Conservation (phyloP, 2,888 invertebrate genomes). For the Apamea monoglypha region DNA sequence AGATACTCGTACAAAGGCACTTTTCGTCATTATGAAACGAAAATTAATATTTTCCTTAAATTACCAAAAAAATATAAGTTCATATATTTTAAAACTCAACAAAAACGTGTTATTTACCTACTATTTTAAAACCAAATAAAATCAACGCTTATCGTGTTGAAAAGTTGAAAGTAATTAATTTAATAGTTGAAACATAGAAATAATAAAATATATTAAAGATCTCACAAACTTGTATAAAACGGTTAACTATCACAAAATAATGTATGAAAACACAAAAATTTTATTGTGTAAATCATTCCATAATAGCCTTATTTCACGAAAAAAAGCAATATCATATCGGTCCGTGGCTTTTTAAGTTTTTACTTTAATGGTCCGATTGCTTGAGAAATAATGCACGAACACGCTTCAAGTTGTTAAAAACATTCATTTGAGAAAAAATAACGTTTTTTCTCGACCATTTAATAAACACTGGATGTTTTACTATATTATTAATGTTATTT, state of each 20-base stretch:
- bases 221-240: slow-evolving; percentile 42
- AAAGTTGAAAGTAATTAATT: neutral
- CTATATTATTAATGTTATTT: neutral
- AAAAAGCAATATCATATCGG: slow-evolving; percentile 60
- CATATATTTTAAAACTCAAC: neutral
- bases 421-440: neutral
- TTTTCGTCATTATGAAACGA: slow-evolving; percentile 1
- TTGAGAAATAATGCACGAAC: slow-evolving; percentile 55
- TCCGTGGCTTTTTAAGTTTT: slow-evolving; percentile 49
- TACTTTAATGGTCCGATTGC: slow-evolving; percentile 50
- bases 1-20: neutral
- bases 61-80: neutral
- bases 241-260: slow-evolving; percentile 24
- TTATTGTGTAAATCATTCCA: slow-evolving; percentile 55
- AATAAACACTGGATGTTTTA: slow-evolving; percentile 7
- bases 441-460: slow-evolving; percentile 11
- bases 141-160: neutral
- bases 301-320: slow-evolving; percentile 61
- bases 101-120: neutral
- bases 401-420: slow-evolving; percentile 47
- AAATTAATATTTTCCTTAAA: neutral
- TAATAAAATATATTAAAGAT: neutral
- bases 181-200: slow-evolving; percentile 8
- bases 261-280: slow-evolving; percentile 32
- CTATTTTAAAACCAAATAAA: slow-evolving; percentile 13